A percentile compares a stretch with the other conserved stretches of the same genome.
Conservation (phyloP, 2,797 vertebrate genomes). For the Tauraco hartlaubi region DNA sequence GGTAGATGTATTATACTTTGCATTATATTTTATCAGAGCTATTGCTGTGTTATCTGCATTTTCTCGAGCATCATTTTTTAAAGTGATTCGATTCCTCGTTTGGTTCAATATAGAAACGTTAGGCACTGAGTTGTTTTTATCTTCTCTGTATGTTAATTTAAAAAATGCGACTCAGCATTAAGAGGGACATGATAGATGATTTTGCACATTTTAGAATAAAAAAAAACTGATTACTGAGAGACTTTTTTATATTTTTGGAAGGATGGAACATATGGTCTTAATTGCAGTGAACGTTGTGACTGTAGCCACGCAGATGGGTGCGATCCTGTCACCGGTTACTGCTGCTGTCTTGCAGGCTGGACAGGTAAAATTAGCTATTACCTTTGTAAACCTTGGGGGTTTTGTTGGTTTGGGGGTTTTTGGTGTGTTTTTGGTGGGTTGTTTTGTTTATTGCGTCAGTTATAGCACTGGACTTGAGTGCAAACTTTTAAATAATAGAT, state of each 20-base stretch:
- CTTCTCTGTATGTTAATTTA: slow-evolving; percentile 37
- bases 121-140: not conserved
- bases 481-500: not conserved
- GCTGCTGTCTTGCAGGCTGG: slow-evolving; percentile 95
- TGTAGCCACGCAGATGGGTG: slow-evolving; percentile 95
- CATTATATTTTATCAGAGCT: slow-evolving; percentile 26
- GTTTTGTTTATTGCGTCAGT: not conserved
- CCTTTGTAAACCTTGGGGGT: not conserved
- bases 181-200: slow-evolving; percentile 33
- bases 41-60: not conserved
- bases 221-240: slow-evolving; percentile 51
- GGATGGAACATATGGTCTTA: slow-evolving; percentile 94
- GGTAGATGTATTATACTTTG: slow-evolving; percentile 1
- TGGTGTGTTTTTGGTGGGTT: not conserved
- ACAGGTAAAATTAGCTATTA: slow-evolving; percentile 85
- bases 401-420: rapidly evolving
- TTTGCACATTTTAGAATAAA: slow-evolving; percentile 8
- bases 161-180: slow-evolving; percentile 43
- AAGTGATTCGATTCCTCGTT: slow-evolving; percentile 24
- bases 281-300: slow-evolving; percentile 93
- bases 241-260: slow-evolving; percentile 66
- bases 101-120: not conserved
- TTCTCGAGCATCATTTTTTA: slow-evolving; percentile 27
- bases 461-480: not conserved
- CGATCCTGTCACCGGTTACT: slow-evolving; percentile 91